Base-by-base conservation (phyloP, 1,140 invertebrate genomes). In the Eriosoma lanigerum region DNA sequence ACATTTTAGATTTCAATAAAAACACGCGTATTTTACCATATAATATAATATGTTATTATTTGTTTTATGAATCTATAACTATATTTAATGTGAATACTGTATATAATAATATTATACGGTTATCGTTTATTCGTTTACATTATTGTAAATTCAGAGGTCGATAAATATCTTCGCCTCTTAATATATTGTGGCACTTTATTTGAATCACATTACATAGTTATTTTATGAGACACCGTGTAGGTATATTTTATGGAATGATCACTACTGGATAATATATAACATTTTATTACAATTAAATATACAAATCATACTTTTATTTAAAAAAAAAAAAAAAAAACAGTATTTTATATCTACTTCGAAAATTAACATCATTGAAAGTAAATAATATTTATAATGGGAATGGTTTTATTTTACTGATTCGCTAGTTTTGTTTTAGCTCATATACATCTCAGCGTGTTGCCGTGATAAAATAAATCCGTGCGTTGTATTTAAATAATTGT, bases 51-150 rank as follows among this genome's bases (percentile, higher is more conserved):
- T n/a, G n/a, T n/a, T n/a, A n/a, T n/a, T n/a, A n/a, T n/a, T n/a
- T n/a, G n/a, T n/a, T n/a, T n/a, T n/a, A n/a, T n/a, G n/a, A n/a
- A n/a, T n/a, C n/a, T n/a, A n/a, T n/a, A n/a, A n/a, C n/a, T n/a
- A n/a, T n/a, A n/a, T n/a, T 13, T 64, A 64, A 26, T 24, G 15
- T 4, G 24, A 29, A n/a, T 62, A 19, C 29, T 62, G 58, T 60
- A 6, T 32, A 62, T 29, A n/a, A 19, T 32, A 17, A 32, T 38
- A 38, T 32, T 32, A 32, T n/a, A 38, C 29, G 60, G 19, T 64
- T 64, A 26, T 64, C 60, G n/a, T n/a, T n/a, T n/a, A n/a, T n/a
- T n/a, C n/a, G 60, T 64, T 64, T 64, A 64, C 60, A 64, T 64
- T 9, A 64, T 64, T 32, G 29, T 64, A 19, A 64, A 64, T 64